phyloP scores from a whole-genome alignment of 2,797 vertebrate species.

The Morelia viridis region DNA sequence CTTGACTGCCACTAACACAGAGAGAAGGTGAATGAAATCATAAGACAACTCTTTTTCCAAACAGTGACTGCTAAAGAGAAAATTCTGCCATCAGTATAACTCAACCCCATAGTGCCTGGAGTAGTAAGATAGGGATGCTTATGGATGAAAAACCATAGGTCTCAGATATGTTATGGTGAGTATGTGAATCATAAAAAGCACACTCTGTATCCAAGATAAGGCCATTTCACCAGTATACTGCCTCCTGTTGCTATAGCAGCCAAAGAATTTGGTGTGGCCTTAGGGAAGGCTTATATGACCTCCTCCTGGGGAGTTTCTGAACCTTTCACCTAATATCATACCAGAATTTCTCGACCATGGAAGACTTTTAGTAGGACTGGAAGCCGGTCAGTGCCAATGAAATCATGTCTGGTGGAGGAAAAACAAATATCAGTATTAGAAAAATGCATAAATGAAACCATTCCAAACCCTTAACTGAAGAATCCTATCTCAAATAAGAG shows the following conservation, averaged over 20 bases:
- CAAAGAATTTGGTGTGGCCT: background rate
- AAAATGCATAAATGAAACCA: conserved; percentile 27
- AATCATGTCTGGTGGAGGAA: conserved; percentile 79
- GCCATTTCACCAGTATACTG: background rate
- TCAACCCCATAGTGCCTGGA: background rate
- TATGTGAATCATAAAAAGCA: background rate
- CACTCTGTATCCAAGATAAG: background rate
- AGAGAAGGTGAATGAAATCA: background rate
- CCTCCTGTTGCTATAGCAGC: background rate
- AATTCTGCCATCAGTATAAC: background rate
- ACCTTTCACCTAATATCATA: conserved; percentile 68
- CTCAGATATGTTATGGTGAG: background rate
- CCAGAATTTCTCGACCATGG: conserved; percentile 89
- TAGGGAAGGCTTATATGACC: background rate
- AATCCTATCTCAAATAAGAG: conserved; percentile 40
- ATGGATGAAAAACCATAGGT: background rate
- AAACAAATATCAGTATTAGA: conserved; percentile 10
- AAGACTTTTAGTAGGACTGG: conserved; percentile 90
- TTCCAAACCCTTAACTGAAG: conserved; percentile 26
- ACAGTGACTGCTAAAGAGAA: background rate
- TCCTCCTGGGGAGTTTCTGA: background rate
- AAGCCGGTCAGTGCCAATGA: conserved; percentile 78
- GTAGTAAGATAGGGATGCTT: background rate
- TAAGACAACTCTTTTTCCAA: background rate
- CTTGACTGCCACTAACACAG: background rate